Base-by-base conservation (phyloP, 2,797 vertebrate genomes). In the Chaetodon trifasciatus region DNA sequence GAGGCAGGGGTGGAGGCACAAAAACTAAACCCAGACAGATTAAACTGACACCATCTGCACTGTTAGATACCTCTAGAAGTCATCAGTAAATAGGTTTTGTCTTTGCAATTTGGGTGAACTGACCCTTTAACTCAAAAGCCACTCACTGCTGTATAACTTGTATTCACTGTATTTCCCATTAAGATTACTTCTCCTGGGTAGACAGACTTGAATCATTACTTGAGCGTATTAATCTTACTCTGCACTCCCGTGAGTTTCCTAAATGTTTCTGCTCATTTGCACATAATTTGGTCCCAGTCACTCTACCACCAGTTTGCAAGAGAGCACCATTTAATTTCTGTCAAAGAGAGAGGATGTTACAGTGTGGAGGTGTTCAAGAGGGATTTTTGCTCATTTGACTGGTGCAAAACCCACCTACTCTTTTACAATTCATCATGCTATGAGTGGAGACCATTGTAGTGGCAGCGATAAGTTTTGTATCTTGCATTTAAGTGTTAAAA, bases 351-450 rank as follows among this genome's bases (percentile, higher is more conserved):
- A 70, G 23, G n/a, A 74, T 58, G 19, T 65, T 62, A 61, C 3
- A 62, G 10, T 23, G 17, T 68, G 69, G 35, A 66, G 24, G 58
- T 69, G 37, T 71, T 52, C 44, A 39, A 61, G 44, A 65, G 56
- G 13, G 50, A 39, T 70, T 50, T 28, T 67, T 55, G 42, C 42
- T 68, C 0, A 50, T 52, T 52, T 68, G 15, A 69, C 52, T 46
- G 42, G 6, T 66, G 28, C 56, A 64, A 76, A 76, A 70, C 28
- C 73, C 72, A 52, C 76, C 78, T n/a, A 75, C 66, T 56, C 52
- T 60, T 76, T 46, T 17, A 52, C 16, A 65, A 10, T 8, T 17
- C 35, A 53, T 44, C 21, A 69, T 42, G 35, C 55, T 16, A 44
- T 49, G 21, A 77, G 49, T 42, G 72, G 17, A 6, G 70, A 62